Conservation (phyloP, 1,140 invertebrate genomes). For the Ostrea denselamellosa region DNA sequence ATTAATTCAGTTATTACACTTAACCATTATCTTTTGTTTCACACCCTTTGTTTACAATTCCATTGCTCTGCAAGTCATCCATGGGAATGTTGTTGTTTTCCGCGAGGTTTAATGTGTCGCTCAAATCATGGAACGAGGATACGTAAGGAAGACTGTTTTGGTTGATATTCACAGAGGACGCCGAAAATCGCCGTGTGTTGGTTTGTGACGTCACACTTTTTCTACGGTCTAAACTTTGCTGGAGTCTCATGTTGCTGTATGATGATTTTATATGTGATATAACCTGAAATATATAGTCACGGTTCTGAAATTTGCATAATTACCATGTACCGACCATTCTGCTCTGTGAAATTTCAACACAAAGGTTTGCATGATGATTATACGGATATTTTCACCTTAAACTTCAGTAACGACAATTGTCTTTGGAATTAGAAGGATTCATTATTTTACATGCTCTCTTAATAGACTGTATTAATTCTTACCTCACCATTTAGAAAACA, state of each 20-base stretch:
- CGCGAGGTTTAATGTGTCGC: slow-evolving; percentile 8
- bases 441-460: neutral
- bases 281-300: neutral
- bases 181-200: slow-evolving; percentile 28
- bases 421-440: no score
- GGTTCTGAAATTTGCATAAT: no score
- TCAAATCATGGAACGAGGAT: neutral
- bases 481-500: slow-evolving; percentile 64
- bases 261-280: slow-evolving; percentile 37
- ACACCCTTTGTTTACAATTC: neutral
- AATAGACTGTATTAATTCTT: neutral
- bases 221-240: neutral
- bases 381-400: no score
- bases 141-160: slow-evolving; percentile 8
- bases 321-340: no score
- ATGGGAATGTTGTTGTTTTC: slow-evolving; percentile 4
- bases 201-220: slow-evolving; percentile 46
- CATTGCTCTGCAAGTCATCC: slow-evolving; percentile 21
- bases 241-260: slow-evolving; percentile 9
- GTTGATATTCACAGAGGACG: slow-evolving; percentile 20
- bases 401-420: no score
- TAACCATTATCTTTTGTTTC: neutral
- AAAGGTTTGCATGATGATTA: no score
- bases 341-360: no score
- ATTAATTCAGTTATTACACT: neutral